These are phyloP conservation scores for Berghia stephanieae DNA, from an alignment of 1,140 invertebrate genomes.

Conservation along the genomic window DNA sequence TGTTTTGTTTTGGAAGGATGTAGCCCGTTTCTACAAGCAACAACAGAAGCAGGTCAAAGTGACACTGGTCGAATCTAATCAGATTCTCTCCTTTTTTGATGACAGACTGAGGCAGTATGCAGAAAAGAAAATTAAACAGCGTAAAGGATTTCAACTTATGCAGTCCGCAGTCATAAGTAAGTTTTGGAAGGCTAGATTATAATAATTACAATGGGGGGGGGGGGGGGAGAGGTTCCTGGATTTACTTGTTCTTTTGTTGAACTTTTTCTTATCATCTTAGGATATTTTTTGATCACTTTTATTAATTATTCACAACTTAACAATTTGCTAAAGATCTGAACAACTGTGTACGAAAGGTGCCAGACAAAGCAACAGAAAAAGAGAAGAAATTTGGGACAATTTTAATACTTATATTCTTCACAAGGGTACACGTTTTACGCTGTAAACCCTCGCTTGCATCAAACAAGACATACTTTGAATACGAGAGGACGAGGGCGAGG, in stretches of 20 bases:
- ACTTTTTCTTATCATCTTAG: neutral
- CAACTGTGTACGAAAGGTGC: too few relatives aligned
- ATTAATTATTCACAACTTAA: neutral
- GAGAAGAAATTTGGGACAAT: too few relatives aligned
- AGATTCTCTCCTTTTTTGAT: constrained; percentile 65
- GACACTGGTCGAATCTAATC: constrained; percentile 63
- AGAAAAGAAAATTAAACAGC: constrained; percentile 64
- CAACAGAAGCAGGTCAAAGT: constrained; percentile 55
- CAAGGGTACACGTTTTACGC: too few relatives aligned
- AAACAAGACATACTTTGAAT: too few relatives aligned
- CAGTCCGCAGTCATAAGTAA: constrained; percentile 61
- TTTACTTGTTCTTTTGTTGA: too few relatives aligned
- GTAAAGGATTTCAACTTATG: constrained; percentile 57
- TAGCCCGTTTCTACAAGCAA: constrained; percentile 58
- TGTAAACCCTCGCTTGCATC: too few relatives aligned
- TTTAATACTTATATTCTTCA: too few relatives aligned
- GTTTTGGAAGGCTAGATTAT: neutral
- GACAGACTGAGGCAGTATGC: constrained; percentile 59
- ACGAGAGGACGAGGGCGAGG: too few relatives aligned
- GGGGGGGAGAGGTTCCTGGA: too few relatives aligned
- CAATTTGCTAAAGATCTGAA: neutral
- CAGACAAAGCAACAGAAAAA: too few relatives aligned
- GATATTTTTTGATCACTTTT: neutral
- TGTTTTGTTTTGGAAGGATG: constrained; percentile 49
- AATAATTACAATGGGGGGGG: neutral